Conservation (phyloP, 2,113 vertebrate genomes). For the Numida meleagris region DNA sequence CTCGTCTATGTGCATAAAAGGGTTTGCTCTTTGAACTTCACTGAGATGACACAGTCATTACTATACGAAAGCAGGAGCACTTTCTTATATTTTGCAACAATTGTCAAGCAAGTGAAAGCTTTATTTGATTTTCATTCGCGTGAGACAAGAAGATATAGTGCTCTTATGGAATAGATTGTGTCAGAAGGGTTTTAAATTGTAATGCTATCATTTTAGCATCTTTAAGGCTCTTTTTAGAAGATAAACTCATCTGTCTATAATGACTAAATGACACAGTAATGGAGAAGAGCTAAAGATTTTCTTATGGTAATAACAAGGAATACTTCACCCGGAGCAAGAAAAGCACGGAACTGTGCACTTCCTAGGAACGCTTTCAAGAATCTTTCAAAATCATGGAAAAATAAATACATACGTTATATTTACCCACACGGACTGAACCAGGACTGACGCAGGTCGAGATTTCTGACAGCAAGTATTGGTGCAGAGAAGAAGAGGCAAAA, state of each 20-base stretch:
- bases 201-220: conserved; percentile 62
- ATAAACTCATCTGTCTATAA: conserved; percentile 37
- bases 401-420: neutral
- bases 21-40: conserved; percentile 33
- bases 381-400: conserved; percentile 28
- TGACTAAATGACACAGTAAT: conserved; percentile 52
- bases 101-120: conserved; percentile 63
- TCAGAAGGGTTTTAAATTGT: conserved; percentile 61
- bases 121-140: conserved; percentile 58
- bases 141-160: conserved; percentile 48
- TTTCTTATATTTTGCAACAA: conserved; percentile 51
- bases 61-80: neutral
- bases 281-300: conserved; percentile 56
- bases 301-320: conserved; percentile 20
- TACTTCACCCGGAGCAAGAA: neutral
- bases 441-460: neutral
- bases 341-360: neutral
- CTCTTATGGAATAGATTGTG: conserved; percentile 37
- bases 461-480: neutral
- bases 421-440: neutral
- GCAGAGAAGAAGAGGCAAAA: neutral
- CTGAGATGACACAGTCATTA: conserved; percentile 20
- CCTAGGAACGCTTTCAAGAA: neutral
- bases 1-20: conserved; percentile 28
- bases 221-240: conserved; percentile 60